These are phyloP conservation scores for Mongoloraphidia duomilia DNA, from an alignment of 2,888 invertebrate species.

Conservation along the genomic window DNA sequence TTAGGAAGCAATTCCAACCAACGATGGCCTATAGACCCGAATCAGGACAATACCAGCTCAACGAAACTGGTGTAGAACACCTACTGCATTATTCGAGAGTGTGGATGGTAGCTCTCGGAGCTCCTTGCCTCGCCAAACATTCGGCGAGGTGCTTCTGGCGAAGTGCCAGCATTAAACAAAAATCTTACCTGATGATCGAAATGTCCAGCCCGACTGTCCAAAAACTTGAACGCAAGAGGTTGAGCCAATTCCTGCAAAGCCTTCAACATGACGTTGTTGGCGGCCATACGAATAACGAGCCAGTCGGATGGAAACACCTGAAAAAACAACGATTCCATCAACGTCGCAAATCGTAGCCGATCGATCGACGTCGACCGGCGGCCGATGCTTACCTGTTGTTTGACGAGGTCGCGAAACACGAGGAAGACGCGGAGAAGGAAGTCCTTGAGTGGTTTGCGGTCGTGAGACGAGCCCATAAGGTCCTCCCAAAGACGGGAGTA, in stretches of 20 bases:
- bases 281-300: conserved; percentile 78
- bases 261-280: conserved; percentile 71
- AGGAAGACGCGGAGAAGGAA: conserved; percentile 71
- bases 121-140: too few species aligned
- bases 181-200: conserved; percentile 60
- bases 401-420: conserved; percentile 65
- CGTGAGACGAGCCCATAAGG: conserved; percentile 48
- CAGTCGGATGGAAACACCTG: conserved; percentile 73
- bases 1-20: too few species aligned
- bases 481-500: conserved; percentile 80
- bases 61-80: too few species aligned
- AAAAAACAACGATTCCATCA: conserved; percentile 18
- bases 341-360: background rate
- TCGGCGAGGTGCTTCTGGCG: too few species aligned
- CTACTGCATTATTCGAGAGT: too few species aligned
- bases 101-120: too few species aligned
- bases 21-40: too few species aligned
- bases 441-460: conserved; percentile 70
- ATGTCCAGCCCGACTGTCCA: conserved; percentile 50
- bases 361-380: conserved; percentile 4
- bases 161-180: too few species aligned
- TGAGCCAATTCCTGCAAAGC: conserved; percentile 80
- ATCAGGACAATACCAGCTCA: too few species aligned
- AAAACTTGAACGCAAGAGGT: conserved; percentile 69
- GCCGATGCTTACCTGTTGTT: conserved; percentile 42